Conservation (phyloP, 2,888 invertebrate species). For the Ypsolopha sequella region DNA sequence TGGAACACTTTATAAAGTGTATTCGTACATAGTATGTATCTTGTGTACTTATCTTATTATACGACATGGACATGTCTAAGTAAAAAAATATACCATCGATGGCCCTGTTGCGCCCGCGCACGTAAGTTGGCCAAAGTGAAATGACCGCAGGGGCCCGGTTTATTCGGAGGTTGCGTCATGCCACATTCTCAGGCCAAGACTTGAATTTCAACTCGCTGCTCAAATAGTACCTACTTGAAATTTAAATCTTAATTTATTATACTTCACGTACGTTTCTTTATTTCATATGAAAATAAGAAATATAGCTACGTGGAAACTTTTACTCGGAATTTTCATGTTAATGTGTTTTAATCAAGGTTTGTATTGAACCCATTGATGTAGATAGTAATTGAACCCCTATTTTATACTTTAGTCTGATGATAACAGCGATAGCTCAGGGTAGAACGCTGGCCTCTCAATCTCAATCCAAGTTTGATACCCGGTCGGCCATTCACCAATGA, state of each 20-base stretch:
- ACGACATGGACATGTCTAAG: not conserved
- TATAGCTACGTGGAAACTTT: too few species aligned
- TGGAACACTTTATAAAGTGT: too few species aligned
- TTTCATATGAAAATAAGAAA: too few species aligned
- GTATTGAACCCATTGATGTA: too few species aligned
- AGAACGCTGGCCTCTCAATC: too few species aligned
- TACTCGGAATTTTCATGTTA: too few species aligned
- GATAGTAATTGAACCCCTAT: too few species aligned
- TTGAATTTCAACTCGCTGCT: conserved; percentile 40
- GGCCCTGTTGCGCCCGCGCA: conserved; percentile 8
- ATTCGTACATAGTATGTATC: not conserved
- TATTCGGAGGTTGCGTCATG: conserved; percentile 59
- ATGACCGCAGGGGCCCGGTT: conserved; percentile 58
- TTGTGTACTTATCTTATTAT: not conserved
- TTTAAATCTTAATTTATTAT: not conserved
- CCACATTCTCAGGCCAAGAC: conserved; percentile 30
- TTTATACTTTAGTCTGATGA: too few species aligned
- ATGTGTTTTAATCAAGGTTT: too few species aligned
- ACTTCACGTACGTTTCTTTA: not conserved
- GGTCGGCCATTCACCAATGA: too few species aligned
- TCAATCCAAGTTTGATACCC: too few species aligned
- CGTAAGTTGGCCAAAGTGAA: conserved; percentile 69
- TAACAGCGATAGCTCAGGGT: too few species aligned
- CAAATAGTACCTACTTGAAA: conserved; percentile 7
- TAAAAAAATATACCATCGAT: not conserved